These are phyloP conservation scores for Corythornis madagascariensis DNA, from an alignment of 2,113 vertebrate species.

Conservation along the genomic window DNA sequence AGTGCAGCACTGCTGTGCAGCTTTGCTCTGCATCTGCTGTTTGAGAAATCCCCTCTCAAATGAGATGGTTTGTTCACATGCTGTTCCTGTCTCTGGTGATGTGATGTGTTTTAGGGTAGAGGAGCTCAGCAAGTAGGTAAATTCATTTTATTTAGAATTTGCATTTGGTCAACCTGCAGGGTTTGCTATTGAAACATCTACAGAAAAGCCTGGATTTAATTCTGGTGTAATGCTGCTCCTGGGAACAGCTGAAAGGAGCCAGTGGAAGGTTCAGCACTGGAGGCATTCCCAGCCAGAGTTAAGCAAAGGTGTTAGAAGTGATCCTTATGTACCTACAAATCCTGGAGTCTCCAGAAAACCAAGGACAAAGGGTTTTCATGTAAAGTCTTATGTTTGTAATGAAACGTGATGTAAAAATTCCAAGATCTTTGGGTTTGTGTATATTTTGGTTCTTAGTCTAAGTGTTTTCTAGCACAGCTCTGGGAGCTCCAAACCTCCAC, in stretches of 20 bases:
- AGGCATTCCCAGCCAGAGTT: neutral
- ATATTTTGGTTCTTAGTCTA: neutral
- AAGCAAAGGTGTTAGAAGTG: neutral
- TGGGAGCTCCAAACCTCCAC: neutral
- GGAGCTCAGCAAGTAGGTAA: neutral
- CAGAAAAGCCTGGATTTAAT: neutral
- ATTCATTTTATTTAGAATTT: neutral
- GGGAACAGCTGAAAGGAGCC: neutral
- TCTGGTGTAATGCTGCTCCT: neutral
- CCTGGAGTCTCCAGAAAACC: neutral
- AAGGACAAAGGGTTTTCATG: neutral
- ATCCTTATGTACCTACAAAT: neutral
- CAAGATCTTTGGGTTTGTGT: neutral
- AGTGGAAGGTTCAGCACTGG: neutral
- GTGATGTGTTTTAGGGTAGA: neutral
- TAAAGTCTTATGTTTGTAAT: neutral
- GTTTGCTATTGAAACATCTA: neutral
- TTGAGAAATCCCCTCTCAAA: neutral
- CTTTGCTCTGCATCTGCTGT: neutral
- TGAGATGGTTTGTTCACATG: neutral
- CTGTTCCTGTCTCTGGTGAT: neutral
- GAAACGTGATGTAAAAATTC: neutral
- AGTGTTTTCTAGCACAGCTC: neutral
- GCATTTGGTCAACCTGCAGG: neutral
- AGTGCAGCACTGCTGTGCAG: neutral